Percentiles rank a stretch among this genome's conserved stretches.
Conservation (phyloP, 2,888 invertebrate genomes). For the Psylliodes chrysocephalus region DNA sequence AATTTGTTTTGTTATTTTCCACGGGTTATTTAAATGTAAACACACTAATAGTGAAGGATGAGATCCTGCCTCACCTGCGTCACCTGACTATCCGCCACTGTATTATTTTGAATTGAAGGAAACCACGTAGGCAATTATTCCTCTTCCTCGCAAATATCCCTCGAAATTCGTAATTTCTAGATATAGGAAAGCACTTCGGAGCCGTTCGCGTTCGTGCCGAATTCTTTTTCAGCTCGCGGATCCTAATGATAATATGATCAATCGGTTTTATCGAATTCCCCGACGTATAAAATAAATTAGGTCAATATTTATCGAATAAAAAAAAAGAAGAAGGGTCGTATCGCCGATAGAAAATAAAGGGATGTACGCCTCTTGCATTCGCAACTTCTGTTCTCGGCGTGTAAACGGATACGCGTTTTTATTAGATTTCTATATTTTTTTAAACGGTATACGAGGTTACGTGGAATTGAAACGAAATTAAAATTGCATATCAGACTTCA, state of each 20-base stretch:
- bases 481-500: background rate
- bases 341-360: slow-evolving; percentile 9
- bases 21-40: no score
- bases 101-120: background rate
- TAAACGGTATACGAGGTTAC: background rate
- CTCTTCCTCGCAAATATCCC: slow-evolving; percentile 7
- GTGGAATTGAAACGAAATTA: no score
- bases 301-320: slow-evolving; percentile 28
- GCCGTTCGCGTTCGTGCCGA: slow-evolving; percentile 14
- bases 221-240: slow-evolving; percentile 26
- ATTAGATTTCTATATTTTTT: slow-evolving; percentile 5
- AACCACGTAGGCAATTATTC: slow-evolving; percentile 17
- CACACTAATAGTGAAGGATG: no score
- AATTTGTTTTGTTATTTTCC: no score
- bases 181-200: slow-evolving; percentile 18
- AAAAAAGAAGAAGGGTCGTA: slow-evolving; percentile 22
- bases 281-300: slow-evolving; percentile 30
- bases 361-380: slow-evolving; percentile 9
- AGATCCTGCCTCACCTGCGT: no score
- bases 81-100: background rate
- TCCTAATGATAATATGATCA: slow-evolving; percentile 33
- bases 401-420: background rate
- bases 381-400: slow-evolving; percentile 2
- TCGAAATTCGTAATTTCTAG: slow-evolving; percentile 16
- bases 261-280: slow-evolving; percentile 30